Conservation (phyloP, 2,888 invertebrate species). For the Microchrysa polita region DNA sequence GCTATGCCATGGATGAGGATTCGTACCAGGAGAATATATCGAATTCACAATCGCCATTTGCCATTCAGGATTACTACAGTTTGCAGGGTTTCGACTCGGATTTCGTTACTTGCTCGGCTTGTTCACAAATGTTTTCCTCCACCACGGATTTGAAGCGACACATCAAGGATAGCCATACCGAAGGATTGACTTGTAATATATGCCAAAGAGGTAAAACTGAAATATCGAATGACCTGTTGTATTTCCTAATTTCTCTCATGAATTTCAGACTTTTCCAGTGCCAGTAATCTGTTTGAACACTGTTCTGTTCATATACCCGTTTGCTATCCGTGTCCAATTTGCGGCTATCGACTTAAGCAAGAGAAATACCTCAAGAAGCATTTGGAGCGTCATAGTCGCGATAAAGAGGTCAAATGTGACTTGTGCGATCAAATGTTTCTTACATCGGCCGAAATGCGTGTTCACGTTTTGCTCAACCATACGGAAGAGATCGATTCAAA, state of each 20-base stretch:
- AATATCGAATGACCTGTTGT: too few species aligned
- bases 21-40: constrained; percentile 37
- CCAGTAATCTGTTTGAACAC: constrained; percentile 38
- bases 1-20: constrained; percentile 32
- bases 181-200: constrained; percentile 35
- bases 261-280: constrained; percentile 35
- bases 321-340: constrained; percentile 37
- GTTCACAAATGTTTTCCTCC: constrained; percentile 28
- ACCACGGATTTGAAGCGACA: constrained; percentile 25
- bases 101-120: constrained; percentile 23
- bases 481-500: constrained; percentile 35
- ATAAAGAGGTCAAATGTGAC: constrained; percentile 61
- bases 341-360: constrained; percentile 53
- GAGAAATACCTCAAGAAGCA: constrained; percentile 62
- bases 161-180: constrained; percentile 32
- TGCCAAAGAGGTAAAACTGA: constrained; percentile 42
- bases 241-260: not conserved
- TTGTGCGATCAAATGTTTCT: constrained; percentile 35
- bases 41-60: constrained; percentile 35
- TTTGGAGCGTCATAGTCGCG: constrained; percentile 62
- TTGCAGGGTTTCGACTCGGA: constrained; percentile 31
- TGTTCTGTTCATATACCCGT: constrained; percentile 34
- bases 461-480: constrained; percentile 25
- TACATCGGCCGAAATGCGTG: constrained; percentile 35
- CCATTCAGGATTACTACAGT: constrained; percentile 23